phyloP scores from a whole-genome alignment of 2,888 invertebrate species.

The Leucophenga montana region DNA sequence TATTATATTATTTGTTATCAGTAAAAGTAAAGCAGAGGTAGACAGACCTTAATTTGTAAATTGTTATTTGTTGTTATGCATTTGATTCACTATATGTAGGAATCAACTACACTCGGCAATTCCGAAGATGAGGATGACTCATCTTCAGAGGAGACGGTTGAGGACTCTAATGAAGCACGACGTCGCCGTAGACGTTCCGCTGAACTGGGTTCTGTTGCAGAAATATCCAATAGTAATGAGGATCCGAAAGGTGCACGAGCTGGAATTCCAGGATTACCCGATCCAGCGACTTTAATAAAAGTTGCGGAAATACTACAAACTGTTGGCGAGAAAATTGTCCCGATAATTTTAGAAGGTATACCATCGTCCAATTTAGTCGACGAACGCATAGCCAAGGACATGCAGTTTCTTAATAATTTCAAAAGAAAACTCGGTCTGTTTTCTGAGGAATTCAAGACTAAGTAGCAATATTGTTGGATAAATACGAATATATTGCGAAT shows the following conservation, averaged over 20 bases:
- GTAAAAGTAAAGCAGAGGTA: slow-evolving; percentile 8
- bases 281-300: slow-evolving; percentile 65
- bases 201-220: slow-evolving; percentile 5
- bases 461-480: too few relatives aligned
- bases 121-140: slow-evolving; percentile 59
- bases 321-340: slow-evolving; percentile 66
- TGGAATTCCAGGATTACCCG: slow-evolving; percentile 65
- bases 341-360: slow-evolving; percentile 62
- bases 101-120: neutral
- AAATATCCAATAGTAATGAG: neutral
- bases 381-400: slow-evolving; percentile 49
- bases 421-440: slow-evolving; percentile 45
- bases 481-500: too few relatives aligned
- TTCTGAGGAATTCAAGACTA: neutral
- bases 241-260: slow-evolving; percentile 33
- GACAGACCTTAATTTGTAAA: neutral
- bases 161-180: slow-evolving; percentile 54
- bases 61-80: neutral
- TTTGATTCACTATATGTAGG: neutral
- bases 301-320: slow-evolving; percentile 66
- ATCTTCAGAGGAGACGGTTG: slow-evolving; percentile 65
- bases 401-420: slow-evolving; percentile 47
- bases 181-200: slow-evolving; percentile 42
- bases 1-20: neutral
- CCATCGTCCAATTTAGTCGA: slow-evolving; percentile 44